These are phyloP conservation scores for Resseliella maxima DNA, from an alignment of 2,888 invertebrate genomes.

Conservation along the genomic window DNA sequence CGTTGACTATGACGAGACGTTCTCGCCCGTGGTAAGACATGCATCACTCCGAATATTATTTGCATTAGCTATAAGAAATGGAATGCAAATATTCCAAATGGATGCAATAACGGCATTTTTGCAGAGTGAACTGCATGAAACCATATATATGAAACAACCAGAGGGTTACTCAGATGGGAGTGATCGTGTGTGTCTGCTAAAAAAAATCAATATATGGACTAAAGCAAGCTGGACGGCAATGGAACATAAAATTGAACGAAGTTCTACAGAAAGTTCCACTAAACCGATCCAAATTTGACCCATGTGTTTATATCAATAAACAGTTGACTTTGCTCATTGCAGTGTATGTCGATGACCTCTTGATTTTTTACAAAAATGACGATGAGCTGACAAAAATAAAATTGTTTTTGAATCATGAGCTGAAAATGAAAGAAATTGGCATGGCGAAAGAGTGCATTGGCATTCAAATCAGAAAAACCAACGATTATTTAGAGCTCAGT, in stretches of 20 bases:
- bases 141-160: not conserved
- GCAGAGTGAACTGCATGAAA: not conserved
- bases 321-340: not conserved
- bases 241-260: conserved; percentile 9
- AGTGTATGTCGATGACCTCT: conserved; percentile 6
- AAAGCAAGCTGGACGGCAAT: conserved; percentile 1
- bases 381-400: not conserved
- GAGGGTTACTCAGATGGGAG: not conserved
- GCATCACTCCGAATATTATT: not conserved
- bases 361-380: conserved; percentile 19
- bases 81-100: not conserved
- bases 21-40: not conserved
- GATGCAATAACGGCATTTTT: conserved; percentile 29
- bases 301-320: not conserved
- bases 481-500: not conserved
- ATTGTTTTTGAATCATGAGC: not conserved
- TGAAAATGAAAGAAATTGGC: conserved; percentile 40
- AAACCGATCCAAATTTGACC: not conserved
- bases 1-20: not conserved
- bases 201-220: not conserved
- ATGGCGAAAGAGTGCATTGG: not conserved
- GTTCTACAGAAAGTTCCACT: not conserved
- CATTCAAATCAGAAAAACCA: not conserved
- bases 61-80: not conserved
- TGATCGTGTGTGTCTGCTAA: not conserved